Evolutionary conservation across 2,888 invertebrate genomes (phyloP).

Genomic region (Oithona nana): DNA sequence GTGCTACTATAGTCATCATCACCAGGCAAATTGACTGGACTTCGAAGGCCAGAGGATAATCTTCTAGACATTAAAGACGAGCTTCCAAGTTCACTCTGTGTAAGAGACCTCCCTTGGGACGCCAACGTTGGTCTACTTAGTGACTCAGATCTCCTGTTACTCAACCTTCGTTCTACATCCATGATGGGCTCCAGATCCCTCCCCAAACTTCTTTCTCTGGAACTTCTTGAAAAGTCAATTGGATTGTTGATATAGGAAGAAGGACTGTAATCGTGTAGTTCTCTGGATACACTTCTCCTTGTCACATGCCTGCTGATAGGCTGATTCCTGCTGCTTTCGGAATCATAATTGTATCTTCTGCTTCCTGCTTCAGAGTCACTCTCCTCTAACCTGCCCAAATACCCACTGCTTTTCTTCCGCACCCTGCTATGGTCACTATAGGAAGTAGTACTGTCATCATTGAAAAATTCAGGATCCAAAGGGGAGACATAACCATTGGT

Average conservation of each 20-base stretch:
- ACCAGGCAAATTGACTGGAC: not conserved
- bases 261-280: not conserved
- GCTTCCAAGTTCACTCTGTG: not conserved
- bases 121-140: not conserved
- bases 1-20: not conserved
- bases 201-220: not conserved
- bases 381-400: not conserved
- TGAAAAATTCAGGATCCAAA: not conserved
- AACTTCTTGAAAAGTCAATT: not conserved
- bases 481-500: slow-evolving; percentile 6
- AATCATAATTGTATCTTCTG: not conserved
- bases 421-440: not conserved
- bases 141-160: not conserved
- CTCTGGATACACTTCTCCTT: slow-evolving; percentile 16
- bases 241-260: not conserved
- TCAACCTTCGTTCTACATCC: not conserved
- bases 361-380: too few relatives aligned
- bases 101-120: not conserved
- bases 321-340: not conserved
- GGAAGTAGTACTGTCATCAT: not conserved
- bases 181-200: not conserved
- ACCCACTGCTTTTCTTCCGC: not conserved
- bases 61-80: not conserved
- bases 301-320: slow-evolving; percentile 2
- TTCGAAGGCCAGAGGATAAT: not conserved